These are phyloP conservation scores for Plebejus melissa DNA, from an alignment of 2,888 invertebrate genomes.

Conservation along the genomic window DNA sequence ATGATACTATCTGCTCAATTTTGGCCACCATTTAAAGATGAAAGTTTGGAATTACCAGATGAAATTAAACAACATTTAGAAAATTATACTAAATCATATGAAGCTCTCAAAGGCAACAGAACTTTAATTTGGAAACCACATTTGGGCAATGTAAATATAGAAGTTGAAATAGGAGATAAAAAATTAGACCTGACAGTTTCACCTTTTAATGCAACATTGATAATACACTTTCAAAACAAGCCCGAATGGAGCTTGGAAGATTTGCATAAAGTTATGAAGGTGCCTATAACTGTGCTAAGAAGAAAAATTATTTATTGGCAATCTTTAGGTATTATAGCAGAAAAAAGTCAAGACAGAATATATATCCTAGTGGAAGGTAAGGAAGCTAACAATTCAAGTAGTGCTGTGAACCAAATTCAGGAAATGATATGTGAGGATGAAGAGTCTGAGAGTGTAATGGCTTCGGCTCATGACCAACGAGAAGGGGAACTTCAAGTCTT, in stretches of 20 bases:
- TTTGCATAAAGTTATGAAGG: conserved; percentile 89
- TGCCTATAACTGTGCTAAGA: conserved; percentile 90
- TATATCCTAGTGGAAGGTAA: conserved; percentile 85
- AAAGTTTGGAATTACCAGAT: conserved; percentile 91
- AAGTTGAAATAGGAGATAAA: conserved; percentile 91
- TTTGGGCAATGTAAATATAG: conserved; percentile 93
- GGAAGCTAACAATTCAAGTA: conserved; percentile 75
- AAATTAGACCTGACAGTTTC: conserved; percentile 90
- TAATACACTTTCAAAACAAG: conserved; percentile 95
- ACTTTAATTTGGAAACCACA: conserved; percentile 97
- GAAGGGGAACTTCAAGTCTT: conserved; percentile 96
- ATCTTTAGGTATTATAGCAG: conserved; percentile 91
- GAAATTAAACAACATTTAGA: conserved; percentile 89
- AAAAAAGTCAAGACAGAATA: conserved; percentile 85
- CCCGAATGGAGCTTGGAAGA: conserved; percentile 92
- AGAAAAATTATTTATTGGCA: conserved; percentile 96
- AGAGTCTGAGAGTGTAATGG: conserved; percentile 95
- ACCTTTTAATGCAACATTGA: conserved; percentile 95
- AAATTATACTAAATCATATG: conserved; percentile 93
- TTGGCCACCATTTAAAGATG: conserved; percentile 98
- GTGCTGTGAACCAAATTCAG: conserved; percentile 73
- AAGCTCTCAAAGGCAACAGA: conserved; percentile 93
- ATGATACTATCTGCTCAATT: conserved; percentile 98
- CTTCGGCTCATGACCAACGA: conserved; percentile 94
- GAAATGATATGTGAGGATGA: conserved; percentile 91